phyloP scores from a whole-genome alignment of 2,888 invertebrate species.

The Cryptocephalus primarius region DNA sequence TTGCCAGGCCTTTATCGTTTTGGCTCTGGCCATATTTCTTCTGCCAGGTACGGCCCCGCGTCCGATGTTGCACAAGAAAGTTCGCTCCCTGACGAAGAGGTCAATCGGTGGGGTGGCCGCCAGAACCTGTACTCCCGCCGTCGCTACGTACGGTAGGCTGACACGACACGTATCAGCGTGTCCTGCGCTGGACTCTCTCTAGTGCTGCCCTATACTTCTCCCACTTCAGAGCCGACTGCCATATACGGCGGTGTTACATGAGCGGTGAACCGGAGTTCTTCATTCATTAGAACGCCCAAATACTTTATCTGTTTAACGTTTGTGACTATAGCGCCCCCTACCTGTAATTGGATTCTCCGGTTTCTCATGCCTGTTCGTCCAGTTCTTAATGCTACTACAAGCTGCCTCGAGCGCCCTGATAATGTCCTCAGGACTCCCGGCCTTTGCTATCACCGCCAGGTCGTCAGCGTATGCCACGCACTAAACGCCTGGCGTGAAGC shows the following conservation, averaged over 20 bases:
- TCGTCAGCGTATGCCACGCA: too few species aligned
- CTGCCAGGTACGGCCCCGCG: neutral
- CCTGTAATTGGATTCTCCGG: neutral
- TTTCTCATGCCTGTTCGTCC: slow-evolving; percentile 1
- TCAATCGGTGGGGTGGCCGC: slow-evolving; percentile 7
- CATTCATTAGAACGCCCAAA: slow-evolving; percentile 4
- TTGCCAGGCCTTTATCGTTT: slow-evolving; percentile 1
- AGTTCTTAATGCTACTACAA: neutral
- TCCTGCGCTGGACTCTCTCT: neutral
- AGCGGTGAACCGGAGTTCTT: slow-evolving; percentile 3
- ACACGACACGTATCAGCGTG: slow-evolving; percentile 2
- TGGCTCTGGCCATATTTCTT: neutral
- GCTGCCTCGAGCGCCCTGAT: slow-evolving; percentile 1
- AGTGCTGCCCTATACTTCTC: slow-evolving; percentile 2
- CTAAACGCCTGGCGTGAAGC: neutral
- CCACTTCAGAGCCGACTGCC: slow-evolving; percentile 2
- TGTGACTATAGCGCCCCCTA: neutral
- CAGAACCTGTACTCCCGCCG: slow-evolving; percentile 6
- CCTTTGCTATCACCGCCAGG: neutral
- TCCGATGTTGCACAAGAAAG: neutral
- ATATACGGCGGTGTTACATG: slow-evolving; percentile 3
- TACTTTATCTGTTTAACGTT: slow-evolving; percentile 3
- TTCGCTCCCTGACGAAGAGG: slow-evolving; percentile 8
- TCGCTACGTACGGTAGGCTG: slow-evolving; percentile 9
- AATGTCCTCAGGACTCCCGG: neutral